Percentiles rank a stretch among this genome's conserved stretches.
Conservation (phyloP, 1,140 invertebrate species). For the Drosophila sechellia region DNA sequence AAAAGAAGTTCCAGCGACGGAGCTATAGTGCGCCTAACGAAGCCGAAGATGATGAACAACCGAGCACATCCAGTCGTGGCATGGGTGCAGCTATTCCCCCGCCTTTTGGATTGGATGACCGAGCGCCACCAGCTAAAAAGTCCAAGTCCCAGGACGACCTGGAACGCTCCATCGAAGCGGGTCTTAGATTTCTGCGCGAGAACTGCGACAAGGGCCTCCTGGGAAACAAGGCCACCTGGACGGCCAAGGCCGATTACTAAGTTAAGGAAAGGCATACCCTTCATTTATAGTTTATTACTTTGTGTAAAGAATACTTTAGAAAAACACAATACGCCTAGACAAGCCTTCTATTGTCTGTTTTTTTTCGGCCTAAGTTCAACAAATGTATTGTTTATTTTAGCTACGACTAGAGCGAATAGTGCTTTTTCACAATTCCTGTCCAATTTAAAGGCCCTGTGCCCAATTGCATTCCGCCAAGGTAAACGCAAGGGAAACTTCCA, state of each 20-base stretch:
- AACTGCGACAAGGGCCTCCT: constrained; percentile 86
- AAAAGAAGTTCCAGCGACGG: constrained; percentile 65
- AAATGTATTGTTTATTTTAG: constrained; percentile 28
- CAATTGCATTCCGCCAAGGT: neutral
- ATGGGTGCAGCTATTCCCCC: constrained; percentile 87
- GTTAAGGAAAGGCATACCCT: neutral
- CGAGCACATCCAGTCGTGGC: constrained; percentile 15
- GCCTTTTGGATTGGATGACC: constrained; percentile 87
- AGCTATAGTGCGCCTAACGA: constrained; percentile 47
- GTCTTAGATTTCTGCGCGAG: constrained; percentile 88
- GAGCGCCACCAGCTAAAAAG: constrained; percentile 83
- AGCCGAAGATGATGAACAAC: constrained; percentile 40
- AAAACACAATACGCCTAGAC: constrained; percentile 44
- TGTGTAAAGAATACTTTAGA: constrained; percentile 57
- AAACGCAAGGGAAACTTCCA: too few relatives aligned
- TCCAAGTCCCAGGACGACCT: constrained; percentile 82
- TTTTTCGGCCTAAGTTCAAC: constrained; percentile 33
- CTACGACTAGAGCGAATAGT: constrained; percentile 13
- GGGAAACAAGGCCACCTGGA: constrained; percentile 74
- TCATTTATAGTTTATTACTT: constrained; percentile 52
- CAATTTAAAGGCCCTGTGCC: neutral
- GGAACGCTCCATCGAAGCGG: constrained; percentile 88
- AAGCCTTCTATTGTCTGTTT: constrained; percentile 43
- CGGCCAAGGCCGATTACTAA: constrained; percentile 81
- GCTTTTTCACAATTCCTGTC: constrained; percentile 14